phyloP scores from a whole-genome alignment of 2,113 vertebrate species.

The Bujurquina vittata region DNA sequence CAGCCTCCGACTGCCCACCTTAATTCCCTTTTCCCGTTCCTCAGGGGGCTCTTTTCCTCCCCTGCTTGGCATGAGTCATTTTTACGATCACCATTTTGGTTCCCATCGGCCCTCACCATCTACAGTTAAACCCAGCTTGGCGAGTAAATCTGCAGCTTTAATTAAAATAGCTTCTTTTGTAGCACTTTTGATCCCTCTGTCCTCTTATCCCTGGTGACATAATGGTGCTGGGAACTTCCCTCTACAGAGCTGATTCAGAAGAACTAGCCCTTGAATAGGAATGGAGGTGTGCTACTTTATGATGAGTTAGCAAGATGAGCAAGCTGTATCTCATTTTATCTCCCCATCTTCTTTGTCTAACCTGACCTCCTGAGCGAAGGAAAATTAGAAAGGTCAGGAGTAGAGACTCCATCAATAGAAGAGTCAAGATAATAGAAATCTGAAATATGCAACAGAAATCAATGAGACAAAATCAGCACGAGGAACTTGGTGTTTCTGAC shows the following conservation, averaged over 20 bases:
- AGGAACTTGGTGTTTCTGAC: background rate
- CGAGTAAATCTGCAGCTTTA: constrained; percentile 79
- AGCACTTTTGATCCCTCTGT: constrained; percentile 30
- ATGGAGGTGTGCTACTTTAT: constrained; percentile 54
- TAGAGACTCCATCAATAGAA: background rate
- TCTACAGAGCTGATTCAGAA: constrained; percentile 46
- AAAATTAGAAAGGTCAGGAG: constrained; percentile 21
- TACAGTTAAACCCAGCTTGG: constrained; percentile 64
- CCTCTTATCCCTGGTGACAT: constrained; percentile 64
- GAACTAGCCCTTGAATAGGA: constrained; percentile 49
- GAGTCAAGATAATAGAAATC: background rate
- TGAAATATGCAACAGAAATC: constrained; percentile 27
- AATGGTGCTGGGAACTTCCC: constrained; percentile 63
- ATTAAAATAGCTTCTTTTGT: constrained; percentile 78
- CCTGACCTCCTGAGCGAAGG: constrained; percentile 36
- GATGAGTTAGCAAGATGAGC: constrained; percentile 50
- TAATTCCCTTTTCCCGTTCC: constrained; percentile 57
- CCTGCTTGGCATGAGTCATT: constrained; percentile 72
- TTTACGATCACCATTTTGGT: constrained; percentile 68
- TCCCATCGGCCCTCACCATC: constrained; percentile 42
- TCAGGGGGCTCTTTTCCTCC: constrained; percentile 63
- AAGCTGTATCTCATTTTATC: constrained; percentile 10
- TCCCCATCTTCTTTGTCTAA: constrained; percentile 19
- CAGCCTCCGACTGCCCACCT: constrained; percentile 55
- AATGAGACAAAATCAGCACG: constrained; percentile 20